A percentile compares a stretch with the other conserved stretches of the same genome.
Conservation (phyloP, 1,140 invertebrate species). For the Eupristina koningsbergeri region DNA sequence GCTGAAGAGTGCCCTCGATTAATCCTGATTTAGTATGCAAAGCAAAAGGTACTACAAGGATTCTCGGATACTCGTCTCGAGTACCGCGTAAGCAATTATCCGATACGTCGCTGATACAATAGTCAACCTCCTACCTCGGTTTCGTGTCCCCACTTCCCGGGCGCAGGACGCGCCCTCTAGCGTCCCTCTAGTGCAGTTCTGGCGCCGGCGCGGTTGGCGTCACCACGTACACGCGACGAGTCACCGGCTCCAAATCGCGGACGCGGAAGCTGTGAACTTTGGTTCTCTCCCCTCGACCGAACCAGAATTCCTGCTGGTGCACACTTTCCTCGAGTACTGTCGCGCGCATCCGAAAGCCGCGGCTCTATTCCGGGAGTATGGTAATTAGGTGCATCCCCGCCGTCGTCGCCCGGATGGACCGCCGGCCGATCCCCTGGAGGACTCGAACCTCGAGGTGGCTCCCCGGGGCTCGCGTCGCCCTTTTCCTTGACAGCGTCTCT, state of each 20-base stretch:
- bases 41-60: too few relatives aligned
- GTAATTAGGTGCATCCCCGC: slow-evolving; percentile 55
- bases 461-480: too few relatives aligned
- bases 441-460: too few relatives aligned
- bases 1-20: too few relatives aligned
- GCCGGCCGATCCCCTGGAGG: too few relatives aligned
- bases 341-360: slow-evolving; percentile 49
- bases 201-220: slow-evolving; percentile 38
- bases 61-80: background rate
- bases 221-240: slow-evolving; percentile 19
- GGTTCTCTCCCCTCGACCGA: background rate
- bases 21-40: too few relatives aligned
- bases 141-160: background rate
- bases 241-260: background rate
- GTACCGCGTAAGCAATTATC: slow-evolving; percentile 21
- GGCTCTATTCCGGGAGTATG: slow-evolving; percentile 70
- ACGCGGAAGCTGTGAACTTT: too few relatives aligned
- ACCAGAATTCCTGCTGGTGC: background rate
- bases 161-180: background rate
- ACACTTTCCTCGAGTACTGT: background rate
- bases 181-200: background rate
- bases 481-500: too few relatives aligned
- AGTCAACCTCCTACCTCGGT: background rate
- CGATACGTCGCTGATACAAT: background rate
- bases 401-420: too few relatives aligned